Evolutionary conservation across 2,888 invertebrate genomes (phyloP), one percentile per base, ranked within the genome.

Genomic region (Polyommatus iphigenia): DNA sequence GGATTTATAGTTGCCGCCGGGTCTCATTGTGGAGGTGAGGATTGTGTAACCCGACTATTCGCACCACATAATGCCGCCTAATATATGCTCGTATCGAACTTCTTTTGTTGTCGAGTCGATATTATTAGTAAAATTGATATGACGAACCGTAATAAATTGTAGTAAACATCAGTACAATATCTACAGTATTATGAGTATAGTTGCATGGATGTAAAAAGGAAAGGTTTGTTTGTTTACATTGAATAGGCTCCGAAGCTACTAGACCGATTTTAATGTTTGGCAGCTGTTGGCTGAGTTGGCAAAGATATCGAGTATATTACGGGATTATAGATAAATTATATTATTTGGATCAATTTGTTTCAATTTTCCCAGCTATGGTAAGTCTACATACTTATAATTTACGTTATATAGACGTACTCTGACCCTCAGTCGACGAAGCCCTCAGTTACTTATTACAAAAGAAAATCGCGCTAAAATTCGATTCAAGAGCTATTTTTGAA

Each of bases 401-500:
- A 71, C 71, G 71, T 24, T 24, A 24, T 29, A 36, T 41, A 41
- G 20, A 36, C 32, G 8, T 67, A 29, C 67, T 18, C 4, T 15
- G 15, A 15, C 29, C 13, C 3, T 10, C 4, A 15, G 29, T 29
- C 67, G 24, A 67, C 67, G 29, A 67, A 67, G 29, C 67, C 29
- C 24, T 18, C 29, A 67, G 6, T 32, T 18, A 15, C 67, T 67
- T 18, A 67, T 29, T 29, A 13, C 29, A 67, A 67, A 67, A 67
- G 67, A 67, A 67, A 67, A 67, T 67, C 20, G 75, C 32, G 75
- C 46, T 24, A 77, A 77, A 77, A 62, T 77, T 77, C 46, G 46
- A 77, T 77, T 77, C 76, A 77, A 77, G 36, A 67, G 67, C 67
- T 77, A 77, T 67, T 77, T 67, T 77, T 18, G 46, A 24, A 67